Base-by-base conservation (phyloP, 1,140 invertebrate species). In the Drosophila watanabei region DNA sequence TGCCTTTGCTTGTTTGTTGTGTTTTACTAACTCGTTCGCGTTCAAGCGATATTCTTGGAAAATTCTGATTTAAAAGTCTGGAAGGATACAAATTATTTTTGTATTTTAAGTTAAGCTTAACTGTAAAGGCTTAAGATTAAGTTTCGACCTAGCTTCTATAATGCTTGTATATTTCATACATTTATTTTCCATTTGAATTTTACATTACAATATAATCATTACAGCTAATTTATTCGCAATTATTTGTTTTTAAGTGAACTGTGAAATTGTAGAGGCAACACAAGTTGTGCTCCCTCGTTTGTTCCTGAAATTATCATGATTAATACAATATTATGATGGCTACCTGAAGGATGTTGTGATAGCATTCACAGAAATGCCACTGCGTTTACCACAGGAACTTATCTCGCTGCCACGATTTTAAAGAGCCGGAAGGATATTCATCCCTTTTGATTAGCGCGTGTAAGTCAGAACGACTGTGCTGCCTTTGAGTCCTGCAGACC, bases 361-460 rank as follows among this genome's bases (percentile, higher is more conserved):
- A 60, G 70, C 20, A 51, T 58, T 57, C 41, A 54, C 18, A 18
- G 28, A 35, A 63, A 28, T 66, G 61, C 69, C 52, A 59, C n/a
- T 76, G 41, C 51, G 45, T 35, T 52, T 32, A 58, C 61, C 58
- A 49, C 37, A 64, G 54, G 35, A 75, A 63, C 71, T 65, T 68
- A 48, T 64, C 37, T 60, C 28, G 35, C 45, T 39, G 30, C 68
- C 64, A 69, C 68, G 68, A 69, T 71, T 30, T 35, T 18, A 46
- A 57, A 71, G 33, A 30, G 63, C 64, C 75, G 63, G 73, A 77
- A 77, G 72, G 75, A 30, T 58, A 49, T 77, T 68, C 75, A 78
- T 56, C 75, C 73, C 73, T 28, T 68, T 68, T 78, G 73, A 78
- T 78, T 78, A 78, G 75, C 72, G 75, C 75, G 73, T 76, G 75